Conservation (phyloP, 2,113 vertebrate genomes). For the Seriola quinqueradiata region DNA sequence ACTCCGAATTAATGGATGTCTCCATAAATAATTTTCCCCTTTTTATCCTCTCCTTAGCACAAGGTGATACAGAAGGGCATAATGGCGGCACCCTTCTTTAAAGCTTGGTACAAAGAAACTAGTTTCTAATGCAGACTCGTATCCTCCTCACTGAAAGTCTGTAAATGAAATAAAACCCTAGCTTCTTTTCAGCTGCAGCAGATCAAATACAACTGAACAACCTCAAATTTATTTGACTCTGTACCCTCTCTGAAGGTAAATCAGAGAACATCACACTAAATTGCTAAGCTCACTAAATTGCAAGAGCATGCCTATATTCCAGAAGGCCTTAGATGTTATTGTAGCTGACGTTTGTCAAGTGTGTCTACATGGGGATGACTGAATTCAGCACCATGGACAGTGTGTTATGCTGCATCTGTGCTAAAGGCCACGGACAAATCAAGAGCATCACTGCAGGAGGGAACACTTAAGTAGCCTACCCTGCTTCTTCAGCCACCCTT, state of each 20-base stretch:
- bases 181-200: background rate
- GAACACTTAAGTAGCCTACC: slow-evolving; percentile 45
- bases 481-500: slow-evolving; percentile 26
- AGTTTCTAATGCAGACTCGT: slow-evolving; percentile 1
- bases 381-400: slow-evolving; percentile 52
- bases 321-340: slow-evolving; percentile 24
- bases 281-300: slow-evolving; percentile 23
- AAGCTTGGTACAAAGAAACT: slow-evolving; percentile 18
- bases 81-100: background rate
- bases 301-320: slow-evolving; percentile 29
- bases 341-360: slow-evolving; percentile 52
- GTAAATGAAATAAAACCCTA: slow-evolving; percentile 16
- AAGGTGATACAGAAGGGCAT: background rate
- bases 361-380: slow-evolving; percentile 23
- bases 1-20: slow-evolving; percentile 24
- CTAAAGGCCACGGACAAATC: slow-evolving; percentile 65
- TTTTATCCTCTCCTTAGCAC: slow-evolving; percentile 7
- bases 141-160: slow-evolving; percentile 10
- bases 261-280: slow-evolving; percentile 19
- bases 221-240: background rate
- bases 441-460: slow-evolving; percentile 61
- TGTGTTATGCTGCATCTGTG: slow-evolving; percentile 35
- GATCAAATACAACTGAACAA: slow-evolving; percentile 1
- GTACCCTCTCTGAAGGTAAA: slow-evolving; percentile 20
- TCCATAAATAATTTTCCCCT: slow-evolving; percentile 2